phyloP scores from a whole-genome alignment of 2,113 vertebrate species.

The Serilophus lunatus region DNA sequence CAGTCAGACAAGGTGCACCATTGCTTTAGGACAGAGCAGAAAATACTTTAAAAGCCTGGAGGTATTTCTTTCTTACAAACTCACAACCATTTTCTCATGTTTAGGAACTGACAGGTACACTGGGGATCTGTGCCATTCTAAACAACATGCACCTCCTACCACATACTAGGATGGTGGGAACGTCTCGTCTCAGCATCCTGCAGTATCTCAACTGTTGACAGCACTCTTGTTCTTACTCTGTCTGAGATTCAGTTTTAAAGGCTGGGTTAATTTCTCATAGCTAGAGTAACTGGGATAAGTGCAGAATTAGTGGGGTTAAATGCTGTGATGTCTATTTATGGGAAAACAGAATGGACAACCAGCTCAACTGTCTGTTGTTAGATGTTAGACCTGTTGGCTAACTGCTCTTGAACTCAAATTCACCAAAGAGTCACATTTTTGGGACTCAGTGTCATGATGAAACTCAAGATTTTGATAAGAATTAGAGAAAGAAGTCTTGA shows the following conservation, averaged over 20 bases:
- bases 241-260: background rate
- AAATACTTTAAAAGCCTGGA: background rate
- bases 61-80: background rate
- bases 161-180: background rate
- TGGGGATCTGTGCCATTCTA: background rate
- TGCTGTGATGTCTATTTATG: rapidly evolving
- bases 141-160: rapidly evolving
- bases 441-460: background rate
- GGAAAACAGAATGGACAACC: background rate
- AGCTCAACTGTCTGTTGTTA: background rate
- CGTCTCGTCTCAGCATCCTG: background rate
- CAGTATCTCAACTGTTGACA: background rate
- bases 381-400: background rate
- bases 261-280: background rate
- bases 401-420: background rate
- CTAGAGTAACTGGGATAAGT: background rate
- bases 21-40: background rate
- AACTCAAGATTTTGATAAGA: background rate
- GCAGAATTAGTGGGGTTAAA: background rate
- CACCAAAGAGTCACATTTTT: background rate
- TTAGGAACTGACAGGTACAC: background rate
- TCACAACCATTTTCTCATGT: background rate
- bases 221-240: background rate
- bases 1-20: background rate
- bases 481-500: background rate